phyloP scores from a whole-genome alignment of 2,797 vertebrate genomes.

The Champsocephalus esox region DNA sequence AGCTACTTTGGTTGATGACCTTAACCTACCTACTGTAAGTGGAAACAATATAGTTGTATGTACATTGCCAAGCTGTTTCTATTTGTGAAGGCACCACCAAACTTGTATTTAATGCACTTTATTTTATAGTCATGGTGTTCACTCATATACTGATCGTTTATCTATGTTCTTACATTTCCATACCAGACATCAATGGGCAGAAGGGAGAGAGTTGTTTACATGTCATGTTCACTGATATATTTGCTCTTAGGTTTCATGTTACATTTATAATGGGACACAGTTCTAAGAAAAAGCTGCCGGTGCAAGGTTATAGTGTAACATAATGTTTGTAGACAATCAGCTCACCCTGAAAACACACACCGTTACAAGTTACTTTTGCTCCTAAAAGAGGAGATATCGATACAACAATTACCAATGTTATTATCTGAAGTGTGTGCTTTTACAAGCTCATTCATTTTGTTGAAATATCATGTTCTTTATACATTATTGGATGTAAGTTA shows the following conservation, averaged over 20 bases:
- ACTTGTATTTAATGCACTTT: neutral
- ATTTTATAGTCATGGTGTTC: neutral
- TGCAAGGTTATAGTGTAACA: constrained; percentile 20
- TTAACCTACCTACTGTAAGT: constrained; percentile 20
- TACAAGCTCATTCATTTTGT: neutral
- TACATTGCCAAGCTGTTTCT: neutral
- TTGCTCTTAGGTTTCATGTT: constrained; percentile 23
- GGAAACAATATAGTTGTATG: constrained; percentile 35
- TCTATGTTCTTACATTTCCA: constrained; percentile 5
- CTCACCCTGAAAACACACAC: neutral
- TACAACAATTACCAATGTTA: neutral
- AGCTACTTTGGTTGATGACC: constrained; percentile 51
- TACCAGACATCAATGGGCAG: neutral
- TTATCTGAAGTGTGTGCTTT: neutral
- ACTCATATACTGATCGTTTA: neutral
- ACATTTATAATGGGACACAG: constrained; percentile 12
- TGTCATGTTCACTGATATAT: neutral
- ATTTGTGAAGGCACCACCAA: neutral
- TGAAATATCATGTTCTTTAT: neutral
- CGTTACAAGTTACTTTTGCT: constrained; percentile 1
- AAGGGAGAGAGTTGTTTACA: constrained; percentile 9
- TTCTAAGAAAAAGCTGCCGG: constrained; percentile 1
- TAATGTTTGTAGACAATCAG: constrained; percentile 28
- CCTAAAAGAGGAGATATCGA: constrained; percentile 12
- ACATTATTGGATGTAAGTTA: neutral